These are phyloP conservation scores for human (Homo sapiens) DNA, from an alignment of 2,113 vertebrate species.

Conservation along the genomic window GRCh38 chr1:189028501-189029000, in stretches of 20 bases:
- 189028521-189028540: background rate
- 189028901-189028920: background rate
- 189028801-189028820: background rate
- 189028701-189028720: background rate
- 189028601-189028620: background rate
- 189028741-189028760: background rate
- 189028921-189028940: background rate
- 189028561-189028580: background rate
- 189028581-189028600: background rate
- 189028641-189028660: background rate
- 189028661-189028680: background rate
- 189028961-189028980: background rate
- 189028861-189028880: background rate
- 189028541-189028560: background rate
- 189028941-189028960: too few species aligned
- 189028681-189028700: background rate
- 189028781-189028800: background rate
- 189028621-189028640: background rate
- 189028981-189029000: background rate
- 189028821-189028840: background rate
- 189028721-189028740: background rate
- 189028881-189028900: background rate
- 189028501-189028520: background rate
- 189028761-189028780: background rate
- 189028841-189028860: background rate